Evolutionary conservation across 2,113 vertebrate species (phyloP).

Genomic region (Phodopus roborovskii): DNA sequence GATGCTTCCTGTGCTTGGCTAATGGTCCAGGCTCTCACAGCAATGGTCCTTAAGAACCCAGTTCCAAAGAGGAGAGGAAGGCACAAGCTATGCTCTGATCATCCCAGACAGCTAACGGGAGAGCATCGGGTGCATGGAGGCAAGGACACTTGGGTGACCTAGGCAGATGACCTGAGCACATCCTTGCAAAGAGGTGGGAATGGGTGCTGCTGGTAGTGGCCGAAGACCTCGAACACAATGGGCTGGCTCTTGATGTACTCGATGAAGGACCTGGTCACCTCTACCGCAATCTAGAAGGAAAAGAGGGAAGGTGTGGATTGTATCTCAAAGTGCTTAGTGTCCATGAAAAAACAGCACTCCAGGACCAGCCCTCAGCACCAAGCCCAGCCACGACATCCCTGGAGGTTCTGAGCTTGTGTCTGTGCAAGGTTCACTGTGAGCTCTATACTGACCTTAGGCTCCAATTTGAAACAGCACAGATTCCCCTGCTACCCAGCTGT

Average conservation of each 20-base stretch:
- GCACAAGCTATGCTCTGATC: background rate
- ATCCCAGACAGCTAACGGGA: background rate
- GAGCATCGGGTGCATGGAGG: fast-evolving
- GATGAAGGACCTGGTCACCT: slow-evolving; percentile 97
- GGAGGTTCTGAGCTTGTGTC: fast-evolving
- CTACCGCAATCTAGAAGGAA: slow-evolving; percentile 92
- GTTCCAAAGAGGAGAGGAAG: too few species aligned
- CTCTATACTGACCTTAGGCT: background rate
- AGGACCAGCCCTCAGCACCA: background rate
- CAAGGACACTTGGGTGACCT: fast-evolving
- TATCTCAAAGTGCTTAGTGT: fast-evolving
- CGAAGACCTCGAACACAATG: slow-evolving; percentile 98
- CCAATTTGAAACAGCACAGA: background rate
- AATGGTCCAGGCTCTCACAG: fast-evolving
- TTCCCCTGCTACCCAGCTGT: background rate
- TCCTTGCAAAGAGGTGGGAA: slow-evolving; percentile 97
- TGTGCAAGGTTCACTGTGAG: fast-evolving
- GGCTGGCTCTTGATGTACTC: slow-evolving; percentile 98
- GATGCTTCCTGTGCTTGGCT: fast-evolving
- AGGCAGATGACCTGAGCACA: slow-evolving; percentile 90
- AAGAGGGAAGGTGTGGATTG: background rate
- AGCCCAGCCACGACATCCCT: background rate
- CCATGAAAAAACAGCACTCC: fast-evolving
- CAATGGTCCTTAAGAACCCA: background rate
- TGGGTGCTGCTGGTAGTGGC: slow-evolving; percentile 97